These are phyloP conservation scores for Epicampocera succincta DNA, from an alignment of 2,888 invertebrate species.

Conservation along the genomic window DNA sequence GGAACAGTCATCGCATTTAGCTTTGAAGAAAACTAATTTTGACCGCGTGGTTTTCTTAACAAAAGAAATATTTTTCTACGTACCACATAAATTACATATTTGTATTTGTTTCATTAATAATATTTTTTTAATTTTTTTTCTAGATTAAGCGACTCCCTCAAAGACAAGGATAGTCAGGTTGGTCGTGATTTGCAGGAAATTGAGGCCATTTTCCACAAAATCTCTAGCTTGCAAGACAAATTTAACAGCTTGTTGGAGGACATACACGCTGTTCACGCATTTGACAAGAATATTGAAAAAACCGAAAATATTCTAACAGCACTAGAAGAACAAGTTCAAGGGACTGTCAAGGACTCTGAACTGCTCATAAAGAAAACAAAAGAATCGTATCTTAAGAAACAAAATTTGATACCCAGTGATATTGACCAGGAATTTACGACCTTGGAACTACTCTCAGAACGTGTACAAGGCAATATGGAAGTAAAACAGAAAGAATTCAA, in stretches of 20 bases:
- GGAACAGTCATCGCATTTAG: conserved; percentile 47
- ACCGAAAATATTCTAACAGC: conserved; percentile 85
- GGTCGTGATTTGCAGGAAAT: conserved; percentile 89
- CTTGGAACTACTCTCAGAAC: conserved; percentile 91
- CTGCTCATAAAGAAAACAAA: conserved; percentile 84
- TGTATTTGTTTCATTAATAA: background rate
- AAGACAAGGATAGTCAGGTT: conserved; percentile 88
- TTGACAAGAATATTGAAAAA: conserved; percentile 87
- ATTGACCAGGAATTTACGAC: conserved; percentile 90
- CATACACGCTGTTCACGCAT: conserved; percentile 88
- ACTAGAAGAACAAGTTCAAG: conserved; percentile 84
- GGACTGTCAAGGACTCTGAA: conserved; percentile 84
- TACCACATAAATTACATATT: conserved; percentile 1
- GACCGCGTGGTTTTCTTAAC: conserved; percentile 63
- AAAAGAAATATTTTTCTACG: conserved; percentile 1
- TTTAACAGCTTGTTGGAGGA: conserved; percentile 86
- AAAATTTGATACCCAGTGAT: conserved; percentile 88
- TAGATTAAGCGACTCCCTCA: conserved; percentile 91
- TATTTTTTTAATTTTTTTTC: background rate
- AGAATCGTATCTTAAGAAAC: conserved; percentile 85
- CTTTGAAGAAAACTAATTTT: conserved; percentile 72
- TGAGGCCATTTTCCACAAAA: conserved; percentile 87
- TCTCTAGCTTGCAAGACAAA: conserved; percentile 86
- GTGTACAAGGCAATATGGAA: conserved; percentile 90
- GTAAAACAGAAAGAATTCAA: conserved; percentile 94